A percentile compares a stretch with the other conserved stretches of the same genome.
Evolutionary conservation across 1,140 invertebrate genomes (phyloP).

Genomic region (Cylas formicarius): DNA sequence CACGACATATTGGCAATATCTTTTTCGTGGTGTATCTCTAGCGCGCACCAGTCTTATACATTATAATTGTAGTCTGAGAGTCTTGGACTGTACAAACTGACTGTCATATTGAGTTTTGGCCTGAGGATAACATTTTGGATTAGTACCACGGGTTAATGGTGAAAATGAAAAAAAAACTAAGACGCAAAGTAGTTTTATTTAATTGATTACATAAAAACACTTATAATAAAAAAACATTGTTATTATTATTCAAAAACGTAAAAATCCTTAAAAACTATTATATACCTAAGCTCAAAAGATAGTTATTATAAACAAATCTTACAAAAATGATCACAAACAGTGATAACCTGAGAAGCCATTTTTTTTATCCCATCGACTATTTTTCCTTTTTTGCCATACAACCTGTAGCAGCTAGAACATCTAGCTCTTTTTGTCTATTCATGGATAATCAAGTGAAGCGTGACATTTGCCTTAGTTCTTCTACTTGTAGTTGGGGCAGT

Average conservation of each 20-base stretch:
- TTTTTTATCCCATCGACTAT: slow-evolving; percentile 10
- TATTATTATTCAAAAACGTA: slow-evolving; percentile 5
- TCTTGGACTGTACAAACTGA: neutral
- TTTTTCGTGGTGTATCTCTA: neutral
- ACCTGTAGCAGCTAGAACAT: slow-evolving; percentile 8
- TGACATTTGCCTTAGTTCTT: no score
- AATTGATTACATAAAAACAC: neutral
- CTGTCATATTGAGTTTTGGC: slow-evolving; percentile 1
- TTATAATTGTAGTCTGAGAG: neutral
- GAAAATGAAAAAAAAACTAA: neutral
- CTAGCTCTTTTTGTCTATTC: slow-evolving; percentile 10
- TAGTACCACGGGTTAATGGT: neutral
- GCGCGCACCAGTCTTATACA: neutral
- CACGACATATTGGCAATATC: no score
- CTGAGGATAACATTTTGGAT: neutral
- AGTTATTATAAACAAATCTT: slow-evolving; percentile 8
- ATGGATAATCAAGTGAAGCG: slow-evolving; percentile 9
- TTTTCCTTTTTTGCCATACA: slow-evolving; percentile 11
- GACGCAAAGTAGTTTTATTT: neutral
- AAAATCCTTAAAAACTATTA: no score
- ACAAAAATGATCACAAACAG: slow-evolving; percentile 12
- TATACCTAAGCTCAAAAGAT: no score
- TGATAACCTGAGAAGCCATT: slow-evolving; percentile 10
- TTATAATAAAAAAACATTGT: neutral
- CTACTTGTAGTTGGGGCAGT: neutral